Evolutionary conservation across 92 coral and sea anemone genomes (phyloP).

Genomic region (Epizoanthus ramosus): DNA sequence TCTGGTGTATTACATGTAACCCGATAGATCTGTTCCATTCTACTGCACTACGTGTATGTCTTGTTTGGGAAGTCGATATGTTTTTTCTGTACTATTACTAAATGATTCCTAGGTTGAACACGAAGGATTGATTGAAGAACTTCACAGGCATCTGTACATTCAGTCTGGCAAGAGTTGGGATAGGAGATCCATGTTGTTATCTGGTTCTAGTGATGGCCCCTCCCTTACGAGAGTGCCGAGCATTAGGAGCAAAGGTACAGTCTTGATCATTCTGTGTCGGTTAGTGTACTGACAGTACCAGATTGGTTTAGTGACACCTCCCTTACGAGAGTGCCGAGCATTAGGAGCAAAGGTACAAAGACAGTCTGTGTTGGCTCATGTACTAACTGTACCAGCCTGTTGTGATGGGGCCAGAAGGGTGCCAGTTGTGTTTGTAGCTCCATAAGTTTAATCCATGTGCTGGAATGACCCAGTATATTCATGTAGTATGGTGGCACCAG

Average conservation of each 20-base stretch:
- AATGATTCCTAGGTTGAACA: slow-evolving; percentile 74
- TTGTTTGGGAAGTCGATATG: background rate
- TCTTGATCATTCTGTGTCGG: background rate
- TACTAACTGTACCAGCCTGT: too few relatives aligned
- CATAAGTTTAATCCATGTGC: too few relatives aligned
- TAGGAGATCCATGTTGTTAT: slow-evolving; percentile 48
- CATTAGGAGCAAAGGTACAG: slow-evolving; percentile 31
- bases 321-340: slow-evolving; percentile 34
- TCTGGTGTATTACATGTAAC: background rate
- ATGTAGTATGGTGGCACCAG: too few relatives aligned
- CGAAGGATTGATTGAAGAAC: slow-evolving; percentile 86
- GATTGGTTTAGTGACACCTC: too few relatives aligned
- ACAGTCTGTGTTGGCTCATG: too few relatives aligned
- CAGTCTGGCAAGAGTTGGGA: slow-evolving; percentile 75
- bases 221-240: slow-evolving; percentile 38
- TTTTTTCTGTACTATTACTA: background rate
- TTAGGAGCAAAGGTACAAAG: slow-evolving; percentile 22
- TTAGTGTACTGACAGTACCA: too few relatives aligned
- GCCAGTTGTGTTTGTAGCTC: too few relatives aligned
- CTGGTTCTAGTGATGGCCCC: slow-evolving; percentile 52
- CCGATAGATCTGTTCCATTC: background rate
- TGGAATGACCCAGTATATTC: too few relatives aligned
- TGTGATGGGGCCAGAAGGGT: too few relatives aligned
- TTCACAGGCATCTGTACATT: slow-evolving; percentile 89
- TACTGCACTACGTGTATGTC: background rate